A percentile compares a stretch with the other conserved stretches of the same genome.
Evolutionary conservation across 2,888 invertebrate species (phyloP).

Genomic region (Cerceris ruficornis): DNA sequence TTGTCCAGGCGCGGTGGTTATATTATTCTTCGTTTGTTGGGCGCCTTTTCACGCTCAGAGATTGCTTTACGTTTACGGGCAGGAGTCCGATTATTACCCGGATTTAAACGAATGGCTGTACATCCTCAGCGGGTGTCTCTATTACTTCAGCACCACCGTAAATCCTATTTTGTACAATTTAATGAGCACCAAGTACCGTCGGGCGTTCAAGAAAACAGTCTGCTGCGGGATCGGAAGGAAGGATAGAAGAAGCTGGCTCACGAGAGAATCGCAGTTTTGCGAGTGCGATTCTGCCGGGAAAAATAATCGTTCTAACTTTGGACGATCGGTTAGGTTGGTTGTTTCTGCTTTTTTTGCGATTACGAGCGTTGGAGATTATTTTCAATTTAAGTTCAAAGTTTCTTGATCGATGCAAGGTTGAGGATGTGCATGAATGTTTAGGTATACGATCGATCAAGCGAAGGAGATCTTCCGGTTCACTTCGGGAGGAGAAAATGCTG

Average conservation of each 20-base stretch:
- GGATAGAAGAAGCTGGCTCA: not conserved
- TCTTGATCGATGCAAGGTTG: not conserved
- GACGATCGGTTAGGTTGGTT: slow-evolving; percentile 59
- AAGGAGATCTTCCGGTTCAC: slow-evolving; percentile 68
- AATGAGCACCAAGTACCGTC: slow-evolving; percentile 90
- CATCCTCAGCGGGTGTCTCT: slow-evolving; percentile 90
- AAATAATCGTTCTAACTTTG: slow-evolving; percentile 34
- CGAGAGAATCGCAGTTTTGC: slow-evolving; percentile 15
- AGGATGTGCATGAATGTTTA: slow-evolving; percentile 23
- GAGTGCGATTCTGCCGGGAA: slow-evolving; percentile 23
- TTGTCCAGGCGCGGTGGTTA: slow-evolving; percentile 92
- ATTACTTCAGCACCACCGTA: slow-evolving; percentile 91
- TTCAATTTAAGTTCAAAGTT: not conserved
- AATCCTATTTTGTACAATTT: slow-evolving; percentile 94
- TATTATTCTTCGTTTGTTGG: slow-evolving; percentile 97
- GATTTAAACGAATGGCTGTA: slow-evolving; percentile 90
- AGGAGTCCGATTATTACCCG: slow-evolving; percentile 84
- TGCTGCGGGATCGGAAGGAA: slow-evolving; percentile 82
- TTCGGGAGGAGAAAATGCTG: slow-evolving; percentile 40
- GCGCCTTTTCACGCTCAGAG: slow-evolving; percentile 97
- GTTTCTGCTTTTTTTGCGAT: not conserved
- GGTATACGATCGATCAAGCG: slow-evolving; percentile 66
- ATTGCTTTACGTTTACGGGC: slow-evolving; percentile 90
- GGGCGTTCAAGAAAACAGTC: slow-evolving; percentile 89
- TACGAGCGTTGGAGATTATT: too few relatives aligned